These are phyloP conservation scores for Ctenopoma multispine DNA, from an alignment of 2,797 vertebrate genomes.

Conservation along the genomic window DNA sequence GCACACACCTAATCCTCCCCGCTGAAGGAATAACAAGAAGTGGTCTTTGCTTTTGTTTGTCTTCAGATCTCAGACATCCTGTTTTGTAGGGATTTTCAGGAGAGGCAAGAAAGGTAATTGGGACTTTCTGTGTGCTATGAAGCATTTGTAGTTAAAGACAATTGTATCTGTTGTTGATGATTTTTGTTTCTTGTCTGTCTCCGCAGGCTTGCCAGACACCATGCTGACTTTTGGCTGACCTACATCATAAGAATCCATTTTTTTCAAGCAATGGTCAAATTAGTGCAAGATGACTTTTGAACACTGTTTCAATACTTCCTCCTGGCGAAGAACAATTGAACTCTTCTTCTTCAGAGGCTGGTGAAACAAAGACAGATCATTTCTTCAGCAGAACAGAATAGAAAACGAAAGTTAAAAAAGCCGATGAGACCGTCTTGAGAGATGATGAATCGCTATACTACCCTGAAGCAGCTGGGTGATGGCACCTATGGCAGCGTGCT, in stretches of 20 bases:
- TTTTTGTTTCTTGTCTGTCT: constrained; percentile 21
- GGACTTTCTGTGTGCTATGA: not conserved
- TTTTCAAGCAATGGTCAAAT: constrained; percentile 41
- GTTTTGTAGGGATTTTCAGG: not conserved
- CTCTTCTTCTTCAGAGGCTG: not conserved
- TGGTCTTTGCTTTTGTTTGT: not conserved
- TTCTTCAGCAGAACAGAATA: not conserved
- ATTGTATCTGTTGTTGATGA: not conserved
- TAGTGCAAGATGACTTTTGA: constrained; percentile 47
- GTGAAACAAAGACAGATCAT: not conserved
- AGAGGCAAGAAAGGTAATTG: not conserved
- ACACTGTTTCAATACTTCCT: not conserved
- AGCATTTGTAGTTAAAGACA: constrained; percentile 1
- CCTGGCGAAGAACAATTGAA: constrained; percentile 11
- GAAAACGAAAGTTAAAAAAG: constrained; percentile 37
- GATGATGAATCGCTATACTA: constrained; percentile 96
- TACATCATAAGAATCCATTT: not conserved
- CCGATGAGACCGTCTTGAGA: constrained; percentile 63
- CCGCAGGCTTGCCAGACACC: constrained; percentile 22
- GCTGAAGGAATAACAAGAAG: constrained; percentile 38
- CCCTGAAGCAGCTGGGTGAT: constrained; percentile 93
- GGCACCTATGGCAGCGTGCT: constrained; percentile 97
- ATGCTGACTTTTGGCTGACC: constrained; percentile 20
- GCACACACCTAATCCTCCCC: constrained; percentile 58
- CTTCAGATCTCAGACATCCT: not conserved